Conservation (phyloP, 2,888 invertebrate species). For the Pandemis corylana region DNA sequence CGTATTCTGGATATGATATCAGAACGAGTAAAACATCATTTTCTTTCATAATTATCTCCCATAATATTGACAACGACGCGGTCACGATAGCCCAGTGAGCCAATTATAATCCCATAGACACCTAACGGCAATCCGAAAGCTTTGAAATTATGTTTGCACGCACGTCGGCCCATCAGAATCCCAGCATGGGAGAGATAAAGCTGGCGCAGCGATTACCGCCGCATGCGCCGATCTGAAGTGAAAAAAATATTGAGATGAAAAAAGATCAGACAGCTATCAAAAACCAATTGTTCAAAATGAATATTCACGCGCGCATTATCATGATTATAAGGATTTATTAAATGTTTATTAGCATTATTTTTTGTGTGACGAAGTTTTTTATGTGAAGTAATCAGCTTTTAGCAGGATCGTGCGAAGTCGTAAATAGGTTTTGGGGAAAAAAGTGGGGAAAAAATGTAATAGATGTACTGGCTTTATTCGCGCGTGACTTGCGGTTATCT, state of each 20-base stretch:
- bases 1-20: too few species aligned
- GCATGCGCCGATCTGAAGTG: conserved; percentile 24
- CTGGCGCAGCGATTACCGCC: conserved; percentile 28
- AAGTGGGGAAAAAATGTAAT: conserved; percentile 25
- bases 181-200: conserved; percentile 61
- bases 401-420: conserved; percentile 34
- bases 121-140: conserved; percentile 52
- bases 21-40: too few species aligned
- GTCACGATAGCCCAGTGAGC: conserved; percentile 40
- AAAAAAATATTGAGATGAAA: conserved; percentile 17
- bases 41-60: too few species aligned
- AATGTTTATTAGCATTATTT: background rate
- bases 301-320: conserved; percentile 29
- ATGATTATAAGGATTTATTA: background rate
- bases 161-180: conserved; percentile 62
- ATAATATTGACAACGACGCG: background rate
- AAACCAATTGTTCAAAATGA: conserved; percentile 44
- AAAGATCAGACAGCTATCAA: conserved; percentile 30
- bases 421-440: conserved; percentile 39
- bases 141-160: conserved; percentile 55
- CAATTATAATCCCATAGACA: conserved; percentile 48
- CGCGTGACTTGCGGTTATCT: conserved; percentile 28
- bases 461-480: conserved; percentile 5
- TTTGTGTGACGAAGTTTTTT: conserved; percentile 17
- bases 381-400: conserved; percentile 33